Evolutionary conservation across 2,113 vertebrate species (phyloP).

Genomic region (Cynocephalus volans): DNA sequence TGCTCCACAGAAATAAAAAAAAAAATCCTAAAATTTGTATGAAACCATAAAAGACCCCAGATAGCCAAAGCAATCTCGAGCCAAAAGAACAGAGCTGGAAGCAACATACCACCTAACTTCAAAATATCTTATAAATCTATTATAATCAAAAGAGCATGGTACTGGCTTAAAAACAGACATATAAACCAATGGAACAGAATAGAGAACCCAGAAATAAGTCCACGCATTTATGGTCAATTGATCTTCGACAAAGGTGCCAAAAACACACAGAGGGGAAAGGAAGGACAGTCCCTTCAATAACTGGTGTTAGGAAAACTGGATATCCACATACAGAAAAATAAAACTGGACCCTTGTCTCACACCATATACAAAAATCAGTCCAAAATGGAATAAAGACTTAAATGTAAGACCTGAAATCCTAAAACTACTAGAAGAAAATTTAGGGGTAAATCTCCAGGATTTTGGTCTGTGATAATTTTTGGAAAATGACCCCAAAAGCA

Average conservation of each 20-base stretch:
- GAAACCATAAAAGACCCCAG: neutral
- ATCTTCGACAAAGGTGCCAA: neutral
- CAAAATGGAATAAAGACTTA: neutral
- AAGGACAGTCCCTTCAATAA: neutral
- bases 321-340: neutral
- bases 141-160: neutral
- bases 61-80: neutral
- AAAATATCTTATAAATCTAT: neutral
- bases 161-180: neutral
- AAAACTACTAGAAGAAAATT: neutral
- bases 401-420: neutral
- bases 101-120: neutral
- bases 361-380: neutral
- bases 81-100: neutral
- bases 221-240: neutral
- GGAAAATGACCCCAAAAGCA: neutral
- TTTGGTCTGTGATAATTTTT: neutral
- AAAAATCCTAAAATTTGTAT: neutral
- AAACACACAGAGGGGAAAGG: neutral
- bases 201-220: neutral
- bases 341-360: neutral
- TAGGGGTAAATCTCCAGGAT: neutral
- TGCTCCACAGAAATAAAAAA: neutral
- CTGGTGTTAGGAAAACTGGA: neutral
- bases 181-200: neutral